These are phyloP conservation scores for Rhagoletis zephyria DNA, from an alignment of 1,140 invertebrate species.

Conservation along the genomic window DNA sequence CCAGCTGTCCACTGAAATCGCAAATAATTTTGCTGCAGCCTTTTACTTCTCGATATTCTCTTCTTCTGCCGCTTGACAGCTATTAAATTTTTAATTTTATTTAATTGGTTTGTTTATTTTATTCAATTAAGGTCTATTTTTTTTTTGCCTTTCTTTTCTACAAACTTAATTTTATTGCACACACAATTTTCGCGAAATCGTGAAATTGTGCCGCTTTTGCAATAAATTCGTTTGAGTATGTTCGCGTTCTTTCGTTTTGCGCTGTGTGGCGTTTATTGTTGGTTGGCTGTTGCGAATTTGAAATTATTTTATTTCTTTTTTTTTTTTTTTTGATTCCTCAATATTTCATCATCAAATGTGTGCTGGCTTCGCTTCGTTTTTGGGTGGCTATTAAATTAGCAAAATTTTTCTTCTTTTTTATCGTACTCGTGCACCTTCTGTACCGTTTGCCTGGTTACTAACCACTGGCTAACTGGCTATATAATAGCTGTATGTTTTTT, in stretches of 20 bases:
- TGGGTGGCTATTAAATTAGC: too few species aligned
- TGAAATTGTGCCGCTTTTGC: neutral
- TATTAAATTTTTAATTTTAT: neutral
- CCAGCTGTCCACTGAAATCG: slow-evolving; percentile 24
- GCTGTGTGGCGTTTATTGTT: neutral
- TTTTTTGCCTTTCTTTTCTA: neutral
- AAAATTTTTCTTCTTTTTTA: neutral
- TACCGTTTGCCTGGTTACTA: neutral
- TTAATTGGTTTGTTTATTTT: slow-evolving; percentile 16
- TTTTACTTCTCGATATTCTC: neutral
- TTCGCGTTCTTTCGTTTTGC: neutral
- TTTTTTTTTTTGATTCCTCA: neutral
- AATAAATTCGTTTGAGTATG: slow-evolving; percentile 28
- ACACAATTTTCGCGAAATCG: slow-evolving; percentile 30
- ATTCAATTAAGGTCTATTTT: neutral
- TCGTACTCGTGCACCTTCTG: neutral
- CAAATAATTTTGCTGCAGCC: neutral
- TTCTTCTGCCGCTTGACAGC: neutral
- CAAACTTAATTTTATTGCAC: slow-evolving; percentile 5
- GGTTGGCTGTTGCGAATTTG: neutral
- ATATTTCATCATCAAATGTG: slow-evolving; percentile 8
- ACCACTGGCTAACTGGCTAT: too few species aligned
- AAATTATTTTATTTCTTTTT: neutral
- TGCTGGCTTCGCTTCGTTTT: neutral
- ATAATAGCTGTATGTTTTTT: neutral